phyloP scores from a whole-genome alignment of 2,113 vertebrate genomes.

The Nannobrachium achirus region DNA sequence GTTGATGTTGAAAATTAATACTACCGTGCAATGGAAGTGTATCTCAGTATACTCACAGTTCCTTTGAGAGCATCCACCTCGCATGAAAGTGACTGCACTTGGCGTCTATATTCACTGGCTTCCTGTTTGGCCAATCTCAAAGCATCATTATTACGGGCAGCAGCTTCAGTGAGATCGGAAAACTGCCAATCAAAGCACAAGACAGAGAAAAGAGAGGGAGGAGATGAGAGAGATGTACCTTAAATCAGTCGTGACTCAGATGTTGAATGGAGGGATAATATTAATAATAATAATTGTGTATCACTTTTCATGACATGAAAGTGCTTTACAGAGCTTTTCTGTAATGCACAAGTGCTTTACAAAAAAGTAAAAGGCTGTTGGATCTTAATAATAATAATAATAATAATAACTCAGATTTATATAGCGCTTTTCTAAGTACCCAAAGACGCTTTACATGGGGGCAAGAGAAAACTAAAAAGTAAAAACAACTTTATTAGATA shows the following conservation, averaged over 20 bases:
- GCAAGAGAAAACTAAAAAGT: no score
- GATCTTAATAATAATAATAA: no score
- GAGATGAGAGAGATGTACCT: not conserved
- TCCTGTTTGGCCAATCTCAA: conserved; percentile 93
- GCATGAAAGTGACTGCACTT: conserved; percentile 94
- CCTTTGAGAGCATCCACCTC: conserved; percentile 95
- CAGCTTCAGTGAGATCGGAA: conserved; percentile 92
- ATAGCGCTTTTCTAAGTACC: no score
- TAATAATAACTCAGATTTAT: no score
- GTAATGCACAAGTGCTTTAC: no score
- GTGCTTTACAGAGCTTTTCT: no score
- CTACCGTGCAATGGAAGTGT: not conserved
- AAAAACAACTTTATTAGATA: no score
- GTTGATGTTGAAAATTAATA: not conserved
- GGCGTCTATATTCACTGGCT: conserved; percentile 90
- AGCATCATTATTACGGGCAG: conserved; percentile 89
- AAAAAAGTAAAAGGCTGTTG: no score
- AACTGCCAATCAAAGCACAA: conserved; percentile 77
- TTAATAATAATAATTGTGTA: no score
- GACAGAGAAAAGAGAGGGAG: not conserved
- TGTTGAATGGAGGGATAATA: conserved; percentile 11
- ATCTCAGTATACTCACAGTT: conserved; percentile 84
- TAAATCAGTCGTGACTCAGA: conserved; percentile 28
- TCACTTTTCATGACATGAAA: no score
- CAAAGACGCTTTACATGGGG: no score